Evolutionary conservation across 2,113 vertebrate genomes (phyloP).

Genomic region (Alethe castanea): DNA sequence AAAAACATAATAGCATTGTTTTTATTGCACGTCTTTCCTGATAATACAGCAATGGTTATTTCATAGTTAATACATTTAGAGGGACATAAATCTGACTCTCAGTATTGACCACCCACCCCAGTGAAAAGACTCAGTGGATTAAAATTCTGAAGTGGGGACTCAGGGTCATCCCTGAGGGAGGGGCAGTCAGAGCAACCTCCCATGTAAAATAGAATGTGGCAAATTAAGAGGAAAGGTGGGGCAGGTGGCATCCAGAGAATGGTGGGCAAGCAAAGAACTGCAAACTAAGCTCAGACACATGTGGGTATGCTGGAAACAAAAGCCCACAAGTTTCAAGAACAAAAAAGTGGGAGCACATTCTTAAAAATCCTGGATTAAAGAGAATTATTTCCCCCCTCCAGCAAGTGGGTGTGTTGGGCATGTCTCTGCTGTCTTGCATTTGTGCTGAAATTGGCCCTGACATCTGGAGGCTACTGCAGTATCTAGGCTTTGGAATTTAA

Average conservation of each 20-base stretch:
- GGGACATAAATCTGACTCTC: neutral
- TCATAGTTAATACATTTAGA: neutral
- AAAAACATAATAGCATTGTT: neutral
- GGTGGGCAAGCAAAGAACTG: neutral
- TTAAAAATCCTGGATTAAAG: neutral
- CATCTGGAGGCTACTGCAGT: neutral
- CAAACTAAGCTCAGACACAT: neutral
- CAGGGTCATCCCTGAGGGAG: conserved; percentile 11
- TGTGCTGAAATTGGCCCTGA: neutral
- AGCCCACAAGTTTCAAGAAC: neutral
- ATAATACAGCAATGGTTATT: neutral
- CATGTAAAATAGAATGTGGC: conserved; percentile 33
- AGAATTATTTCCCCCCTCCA: neutral
- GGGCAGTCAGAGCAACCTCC: neutral
- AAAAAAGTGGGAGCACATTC: neutral
- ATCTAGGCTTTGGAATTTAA: neutral
- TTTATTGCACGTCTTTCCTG: neutral
- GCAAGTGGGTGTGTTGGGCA: accelerated
- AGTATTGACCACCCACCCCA: conserved; percentile 34
- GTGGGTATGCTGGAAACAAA: neutral
- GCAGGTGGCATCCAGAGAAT: neutral
- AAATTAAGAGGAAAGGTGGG: neutral
- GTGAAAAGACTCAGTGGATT: conserved; percentile 36
- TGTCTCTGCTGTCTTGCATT: neutral
- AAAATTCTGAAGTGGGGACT: conserved; percentile 41